Conservation (phyloP, 1,140 invertebrate species). For the Lerema accius region DNA sequence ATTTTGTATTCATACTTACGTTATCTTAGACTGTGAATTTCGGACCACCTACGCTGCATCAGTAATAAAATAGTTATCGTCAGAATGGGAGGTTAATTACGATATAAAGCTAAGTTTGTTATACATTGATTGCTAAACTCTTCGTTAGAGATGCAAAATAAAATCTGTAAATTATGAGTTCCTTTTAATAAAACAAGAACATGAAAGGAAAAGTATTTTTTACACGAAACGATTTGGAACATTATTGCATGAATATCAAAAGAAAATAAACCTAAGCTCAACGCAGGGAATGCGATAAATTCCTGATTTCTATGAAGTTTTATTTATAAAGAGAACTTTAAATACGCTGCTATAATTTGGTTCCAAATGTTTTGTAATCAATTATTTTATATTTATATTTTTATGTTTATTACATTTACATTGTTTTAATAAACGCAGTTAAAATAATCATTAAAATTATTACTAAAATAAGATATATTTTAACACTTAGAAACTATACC, state of each 20-base stretch:
- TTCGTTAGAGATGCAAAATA: background rate
- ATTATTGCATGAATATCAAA: background rate
- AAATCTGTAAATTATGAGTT: too few species aligned
- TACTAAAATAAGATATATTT: background rate
- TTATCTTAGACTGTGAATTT: background rate
- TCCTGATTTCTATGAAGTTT: too few species aligned
- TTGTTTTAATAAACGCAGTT: too few species aligned
- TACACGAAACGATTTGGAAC: background rate
- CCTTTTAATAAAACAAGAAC: background rate
- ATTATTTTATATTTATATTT: too few species aligned
- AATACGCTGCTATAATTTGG: background rate
- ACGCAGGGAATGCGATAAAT: too few species aligned
- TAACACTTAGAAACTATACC: background rate
- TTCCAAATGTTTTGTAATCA: too few species aligned
- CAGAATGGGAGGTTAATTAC: slow-evolving; percentile 4
- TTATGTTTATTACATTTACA: too few species aligned
- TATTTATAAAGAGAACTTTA: background rate
- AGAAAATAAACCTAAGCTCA: too few species aligned
- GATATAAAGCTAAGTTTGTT: background rate
- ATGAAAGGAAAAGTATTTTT: background rate
- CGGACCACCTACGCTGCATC: slow-evolving; percentile 11
- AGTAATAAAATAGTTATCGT: slow-evolving; percentile 9
- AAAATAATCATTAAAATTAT: too few species aligned
- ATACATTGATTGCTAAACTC: too few species aligned
- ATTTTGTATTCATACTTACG: background rate